Conservation (phyloP, 2,113 vertebrate species). For the Potamarius usumacintae region DNA sequence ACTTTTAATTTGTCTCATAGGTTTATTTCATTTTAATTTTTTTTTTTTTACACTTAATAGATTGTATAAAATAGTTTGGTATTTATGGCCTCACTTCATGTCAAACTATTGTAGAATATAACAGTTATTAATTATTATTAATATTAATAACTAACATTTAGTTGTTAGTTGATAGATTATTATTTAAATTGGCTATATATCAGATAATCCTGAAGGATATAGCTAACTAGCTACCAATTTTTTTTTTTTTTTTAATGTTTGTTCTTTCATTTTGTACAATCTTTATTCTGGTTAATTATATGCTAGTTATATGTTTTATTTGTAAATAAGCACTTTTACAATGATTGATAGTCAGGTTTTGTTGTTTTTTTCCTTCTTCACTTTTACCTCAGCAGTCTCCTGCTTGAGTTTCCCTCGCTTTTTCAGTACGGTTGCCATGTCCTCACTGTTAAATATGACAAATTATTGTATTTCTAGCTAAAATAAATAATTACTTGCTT, state of each 20-base stretch:
- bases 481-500: neutral
- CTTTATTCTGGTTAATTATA: neutral
- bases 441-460: neutral
- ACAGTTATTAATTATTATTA: neutral
- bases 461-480: neutral
- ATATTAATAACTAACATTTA: neutral
- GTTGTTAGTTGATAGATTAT: neutral
- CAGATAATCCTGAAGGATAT: neutral
- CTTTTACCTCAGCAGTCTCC: conserved; percentile 47
- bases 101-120: neutral
- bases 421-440: conserved; percentile 39
- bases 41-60: too few relatives aligned
- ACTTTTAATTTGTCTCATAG: neutral
- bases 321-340: neutral
- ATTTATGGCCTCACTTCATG: neutral
- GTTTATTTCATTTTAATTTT: neutral
- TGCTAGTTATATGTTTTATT: neutral
- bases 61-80: neutral
- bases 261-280: neutral
- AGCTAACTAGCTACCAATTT: neutral
- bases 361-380: neutral
- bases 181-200: neutral
- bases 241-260: neutral
- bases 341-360: neutral
- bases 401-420: conserved; percentile 21